Evolutionary conservation across 2,797 vertebrate species (phyloP), one percentile per base, ranked within the genome.

Genomic region (Garrulus glandarius): DNA sequence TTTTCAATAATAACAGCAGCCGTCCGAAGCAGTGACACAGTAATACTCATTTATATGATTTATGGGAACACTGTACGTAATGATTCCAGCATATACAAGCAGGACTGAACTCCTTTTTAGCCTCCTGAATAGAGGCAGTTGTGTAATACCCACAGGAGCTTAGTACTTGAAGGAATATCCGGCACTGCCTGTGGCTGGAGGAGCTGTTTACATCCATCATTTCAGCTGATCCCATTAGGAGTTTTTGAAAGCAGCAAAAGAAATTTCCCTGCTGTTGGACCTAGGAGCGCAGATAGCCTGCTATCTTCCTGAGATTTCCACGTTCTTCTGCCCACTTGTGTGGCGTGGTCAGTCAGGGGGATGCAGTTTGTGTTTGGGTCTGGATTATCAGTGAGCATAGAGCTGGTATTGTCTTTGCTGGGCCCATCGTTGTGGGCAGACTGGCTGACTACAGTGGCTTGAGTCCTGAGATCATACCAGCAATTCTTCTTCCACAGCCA

Each of bases 401-500:
- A 77, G 96, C 71, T 92, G 49, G 67, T 86, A 94, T 95, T 94
- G 95, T 95, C 86, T 94, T 96, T 91, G 95, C 96, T 64, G 84
- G 77, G 84, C 82, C 89, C 93, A 92, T 96, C 91, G 46, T 96
- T 97, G 95, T 96, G 95, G 95, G 96, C 96, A 97, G 96, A 96
- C 96, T 96, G 93, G 93, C 94, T 96, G 96, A 85, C 96, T 95
- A 49, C 96, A 97, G 95, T 93, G 93, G 95, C 84, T 87, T 96
- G 64, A 89, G 93, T 96, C 94, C 96, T 96, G 95, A 97, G 89
- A 95, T 96, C 94, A 96, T 94, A 97, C 94, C 95, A 96, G 96
- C 95, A 96, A 96, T 96, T 96, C 95, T 96, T 96, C 95, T 67
- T 96, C 94, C 92, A 94, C 94, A 96, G 91, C 84, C 84, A 83